Conservation (phyloP, 1,140 invertebrate species). For the Pissodes strobi region DNA sequence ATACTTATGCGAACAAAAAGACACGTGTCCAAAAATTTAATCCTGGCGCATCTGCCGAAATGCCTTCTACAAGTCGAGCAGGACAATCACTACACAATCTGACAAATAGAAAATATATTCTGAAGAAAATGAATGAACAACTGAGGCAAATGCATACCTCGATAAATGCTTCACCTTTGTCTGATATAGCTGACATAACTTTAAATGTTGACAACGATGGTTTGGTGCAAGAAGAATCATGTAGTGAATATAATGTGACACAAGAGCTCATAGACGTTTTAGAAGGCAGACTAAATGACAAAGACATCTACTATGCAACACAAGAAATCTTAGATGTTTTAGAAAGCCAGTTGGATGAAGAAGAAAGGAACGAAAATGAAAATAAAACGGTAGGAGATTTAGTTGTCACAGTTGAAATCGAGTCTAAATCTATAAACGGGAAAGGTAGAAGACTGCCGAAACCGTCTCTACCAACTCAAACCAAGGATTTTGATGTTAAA, state of each 20-base stretch:
- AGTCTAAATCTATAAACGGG: too few relatives aligned
- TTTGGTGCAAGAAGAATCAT: neutral
- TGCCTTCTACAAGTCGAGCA: neutral
- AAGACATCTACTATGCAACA: neutral
- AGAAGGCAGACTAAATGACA: constrained; percentile 1
- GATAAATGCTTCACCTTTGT: neutral
- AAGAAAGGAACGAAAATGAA: too few relatives aligned
- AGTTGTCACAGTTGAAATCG: too few relatives aligned
- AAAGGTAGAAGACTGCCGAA: too few relatives aligned
- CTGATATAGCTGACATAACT: constrained; percentile 6
- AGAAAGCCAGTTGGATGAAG: too few relatives aligned
- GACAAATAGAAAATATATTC: constrained; percentile 2
- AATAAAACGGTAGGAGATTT: too few relatives aligned
- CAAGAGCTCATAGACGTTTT: constrained; percentile 12
- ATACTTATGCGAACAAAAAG: constrained; percentile 2
- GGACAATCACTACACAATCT: neutral
- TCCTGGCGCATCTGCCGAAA: neutral
- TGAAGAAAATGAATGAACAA: neutral
- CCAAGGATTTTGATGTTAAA: too few relatives aligned
- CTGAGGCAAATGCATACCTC: neutral
- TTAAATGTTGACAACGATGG: constrained; percentile 1
- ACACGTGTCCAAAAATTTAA: neutral
- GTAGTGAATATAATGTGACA: constrained; percentile 4
- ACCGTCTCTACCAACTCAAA: too few relatives aligned
- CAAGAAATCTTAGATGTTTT: neutral